Percentiles rank a stretch among this genome's conserved stretches.
phyloP scores from a whole-genome alignment of 2,888 invertebrate genomes.

The Drosophila melanosoma region DNA sequence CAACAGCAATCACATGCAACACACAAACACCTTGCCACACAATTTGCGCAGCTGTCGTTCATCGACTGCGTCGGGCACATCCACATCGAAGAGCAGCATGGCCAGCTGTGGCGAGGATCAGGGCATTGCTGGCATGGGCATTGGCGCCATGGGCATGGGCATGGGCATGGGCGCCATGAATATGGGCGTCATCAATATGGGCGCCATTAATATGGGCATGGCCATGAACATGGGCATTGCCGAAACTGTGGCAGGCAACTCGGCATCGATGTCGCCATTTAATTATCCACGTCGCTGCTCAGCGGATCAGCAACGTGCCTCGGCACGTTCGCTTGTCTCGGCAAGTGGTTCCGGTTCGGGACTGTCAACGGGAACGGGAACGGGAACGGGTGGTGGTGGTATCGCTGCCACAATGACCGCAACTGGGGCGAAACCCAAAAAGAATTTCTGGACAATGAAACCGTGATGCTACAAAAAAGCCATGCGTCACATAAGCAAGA shows the following conservation, averaged over 20 bases:
- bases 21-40: conserved; percentile 80
- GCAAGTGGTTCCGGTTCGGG: conserved; percentile 29
- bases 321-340: conserved; percentile 75
- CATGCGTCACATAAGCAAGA: conserved; percentile 81
- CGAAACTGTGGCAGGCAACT: conserved; percentile 4
- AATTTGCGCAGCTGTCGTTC: conserved; percentile 84
- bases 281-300: conserved; percentile 83
- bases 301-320: conserved; percentile 83
- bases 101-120: conserved; percentile 84
- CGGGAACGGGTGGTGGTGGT: not conserved
- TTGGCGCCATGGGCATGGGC: conserved; percentile 37
- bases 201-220: conserved; percentile 31
- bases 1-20: conserved; percentile 49
- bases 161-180: conserved; percentile 16
- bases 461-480: conserved; percentile 85
- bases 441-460: conserved; percentile 85
- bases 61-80: conserved; percentile 84
- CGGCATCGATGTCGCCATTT: conserved; percentile 78
- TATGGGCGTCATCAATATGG: conserved; percentile 58
- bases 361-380: conserved; percentile 4
- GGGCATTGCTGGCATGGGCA: conserved; percentile 81
- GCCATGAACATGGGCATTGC: conserved; percentile 15
- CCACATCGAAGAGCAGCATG: conserved; percentile 85
- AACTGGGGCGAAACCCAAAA: conserved; percentile 84
- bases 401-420: conserved; percentile 18